Evolutionary conservation across 2,888 invertebrate genomes (phyloP), one percentile per base, ranked within the genome.

Genomic region (Cloeon dipterum): DNA sequence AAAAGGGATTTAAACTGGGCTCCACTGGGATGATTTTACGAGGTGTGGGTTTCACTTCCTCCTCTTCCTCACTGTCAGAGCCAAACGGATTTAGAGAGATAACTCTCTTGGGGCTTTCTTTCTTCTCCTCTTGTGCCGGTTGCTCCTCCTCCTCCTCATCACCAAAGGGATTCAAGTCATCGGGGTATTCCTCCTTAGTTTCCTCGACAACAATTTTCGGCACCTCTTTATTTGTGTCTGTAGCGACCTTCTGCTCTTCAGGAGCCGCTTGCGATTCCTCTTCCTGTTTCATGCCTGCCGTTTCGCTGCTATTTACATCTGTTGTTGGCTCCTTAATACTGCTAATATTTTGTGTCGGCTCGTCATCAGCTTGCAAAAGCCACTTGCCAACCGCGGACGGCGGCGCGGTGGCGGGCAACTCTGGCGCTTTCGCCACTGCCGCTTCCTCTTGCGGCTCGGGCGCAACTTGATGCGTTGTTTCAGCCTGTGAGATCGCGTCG

Each of bases 101-200:
- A 35, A 34, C 37, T 37, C 32, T 16, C 23, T 44, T 34, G 38
- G 44, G 35, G 33, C 40, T 40, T 38, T 40, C 39, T 32, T 42
- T 45, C 49, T 60, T 55, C n/a, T 47, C 32, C 26, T 45, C 42
- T 11, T 43, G 14, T 20, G 32, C 18, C 20, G 36, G 19, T 39
- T 41, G 26, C 19, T 21, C 43, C 37, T 42, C 48, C 29, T 46
- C 56, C n/a, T 52, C 51, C 16, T 77, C 77, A 45, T 74, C 74
- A 23, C 67, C 72, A 57, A 88, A 88, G 4, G 86, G 86, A 62
- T 88, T 86, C 43, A 85, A 61, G 50, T 77, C 69, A 43, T 70
- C 70, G 1, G 86, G 86, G 59, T 86, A 83, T 26, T 59, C 53
- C n/a, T 19, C 34, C 26, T 26, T 41, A 25, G 35, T 38, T 32